Evolutionary conservation across 2,797 vertebrate species (phyloP).

Genomic region (Prunella strophiata): DNA sequence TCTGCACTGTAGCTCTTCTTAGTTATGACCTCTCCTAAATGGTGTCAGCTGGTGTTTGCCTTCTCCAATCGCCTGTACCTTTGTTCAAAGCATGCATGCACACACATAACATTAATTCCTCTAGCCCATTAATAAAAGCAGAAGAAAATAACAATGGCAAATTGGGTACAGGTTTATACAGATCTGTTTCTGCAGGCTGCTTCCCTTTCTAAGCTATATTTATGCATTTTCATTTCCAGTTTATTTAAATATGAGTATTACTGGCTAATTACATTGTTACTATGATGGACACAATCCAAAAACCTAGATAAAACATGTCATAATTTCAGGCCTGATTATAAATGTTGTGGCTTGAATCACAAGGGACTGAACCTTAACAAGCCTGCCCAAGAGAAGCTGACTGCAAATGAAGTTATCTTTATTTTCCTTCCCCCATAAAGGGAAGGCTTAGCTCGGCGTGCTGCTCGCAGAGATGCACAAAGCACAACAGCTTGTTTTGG

Average conservation of each 20-base stretch:
- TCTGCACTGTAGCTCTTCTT: neutral
- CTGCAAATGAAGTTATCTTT: constrained; percentile 47
- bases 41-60: constrained; percentile 37
- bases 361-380: constrained; percentile 16
- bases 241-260: constrained; percentile 18
- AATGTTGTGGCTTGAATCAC: neutral
- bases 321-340: constrained; percentile 7
- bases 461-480: neutral
- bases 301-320: neutral
- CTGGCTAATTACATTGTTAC: constrained; percentile 15
- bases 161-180: neutral
- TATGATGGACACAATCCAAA: constrained; percentile 23
- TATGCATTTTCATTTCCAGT: constrained; percentile 5
- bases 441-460: constrained; percentile 10
- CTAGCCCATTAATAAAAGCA: constrained; percentile 27
- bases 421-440: constrained; percentile 42
- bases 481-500: constrained; percentile 7
- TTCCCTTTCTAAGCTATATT: neutral
- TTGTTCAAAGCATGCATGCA: constrained; percentile 9
- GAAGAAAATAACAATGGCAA: constrained; percentile 8
- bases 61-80: neutral
- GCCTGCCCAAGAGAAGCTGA: neutral
- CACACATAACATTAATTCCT: constrained; percentile 19
- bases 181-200: neutral
- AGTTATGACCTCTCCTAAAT: constrained; percentile 21